These are phyloP conservation scores for Macropus fuliginosus DNA, from an alignment of 2,797 vertebrate genomes.

Conservation along the genomic window DNA sequence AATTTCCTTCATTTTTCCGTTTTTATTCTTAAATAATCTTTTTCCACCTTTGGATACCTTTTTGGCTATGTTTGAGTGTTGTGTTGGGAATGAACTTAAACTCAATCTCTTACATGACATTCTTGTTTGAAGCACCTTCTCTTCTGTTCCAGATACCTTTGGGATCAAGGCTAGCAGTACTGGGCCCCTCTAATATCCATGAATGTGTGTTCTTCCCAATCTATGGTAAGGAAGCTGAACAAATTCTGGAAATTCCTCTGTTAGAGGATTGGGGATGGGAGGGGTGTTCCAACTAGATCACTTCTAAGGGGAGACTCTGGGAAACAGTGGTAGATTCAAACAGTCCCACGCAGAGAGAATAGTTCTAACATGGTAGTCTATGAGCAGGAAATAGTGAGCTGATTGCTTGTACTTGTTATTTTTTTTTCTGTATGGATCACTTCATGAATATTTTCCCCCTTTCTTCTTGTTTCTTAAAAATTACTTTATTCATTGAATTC, in stretches of 20 bases:
- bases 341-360: background rate
- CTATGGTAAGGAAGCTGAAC: background rate
- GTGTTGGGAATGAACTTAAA: background rate
- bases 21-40: background rate
- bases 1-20: background rate
- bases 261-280: background rate
- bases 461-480: background rate
- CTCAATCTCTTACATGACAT: background rate
- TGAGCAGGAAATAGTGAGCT: background rate
- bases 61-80: background rate
- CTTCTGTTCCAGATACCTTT: background rate
- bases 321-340: background rate
- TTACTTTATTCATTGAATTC: background rate
- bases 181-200: background rate
- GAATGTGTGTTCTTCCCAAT: background rate
- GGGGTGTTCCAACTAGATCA: background rate
- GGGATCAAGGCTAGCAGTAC: no score
- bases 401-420: background rate
- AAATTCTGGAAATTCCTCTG: background rate
- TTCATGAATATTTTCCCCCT: background rate
- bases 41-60: background rate
- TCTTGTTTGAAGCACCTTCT: background rate
- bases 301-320: background rate
- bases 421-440: background rate
- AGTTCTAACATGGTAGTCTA: background rate